These are phyloP conservation scores for Halisarca cf. caerulea DNA, from an alignment of 37 sponge, comb jelly and placozoan genomes.

Conservation along the genomic window DNA sequence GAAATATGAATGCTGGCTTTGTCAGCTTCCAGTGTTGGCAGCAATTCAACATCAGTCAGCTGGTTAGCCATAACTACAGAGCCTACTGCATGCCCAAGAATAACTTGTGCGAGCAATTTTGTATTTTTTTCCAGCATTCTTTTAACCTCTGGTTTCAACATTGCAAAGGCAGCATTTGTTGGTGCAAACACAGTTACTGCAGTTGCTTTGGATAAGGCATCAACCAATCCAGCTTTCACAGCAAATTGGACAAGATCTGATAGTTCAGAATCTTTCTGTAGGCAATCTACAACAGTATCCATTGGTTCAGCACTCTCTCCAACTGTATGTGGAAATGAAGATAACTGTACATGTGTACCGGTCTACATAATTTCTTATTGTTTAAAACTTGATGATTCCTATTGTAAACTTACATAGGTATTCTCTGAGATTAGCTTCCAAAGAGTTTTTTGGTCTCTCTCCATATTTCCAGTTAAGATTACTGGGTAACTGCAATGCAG, in stretches of 20 bases:
- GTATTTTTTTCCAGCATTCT: not conserved
- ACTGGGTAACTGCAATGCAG: too few relatives aligned
- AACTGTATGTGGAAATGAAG: too few relatives aligned
- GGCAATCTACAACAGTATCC: too few relatives aligned
- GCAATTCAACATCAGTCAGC: not conserved
- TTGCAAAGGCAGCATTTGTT: not conserved
- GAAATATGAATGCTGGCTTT: not conserved
- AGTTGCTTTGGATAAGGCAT: not conserved
- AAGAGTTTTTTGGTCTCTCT: too few relatives aligned
- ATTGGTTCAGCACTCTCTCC: too few relatives aligned
- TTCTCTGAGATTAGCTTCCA: too few relatives aligned
- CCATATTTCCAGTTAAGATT: too few relatives aligned
- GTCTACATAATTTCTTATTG: too few relatives aligned
- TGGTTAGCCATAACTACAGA: not conserved
- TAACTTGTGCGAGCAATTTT: not conserved
- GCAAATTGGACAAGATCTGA: not conserved
- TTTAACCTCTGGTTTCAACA: not conserved
- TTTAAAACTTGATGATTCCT: too few relatives aligned
- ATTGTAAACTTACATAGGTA: too few relatives aligned
- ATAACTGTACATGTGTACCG: too few relatives aligned
- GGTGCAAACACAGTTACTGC: not conserved
- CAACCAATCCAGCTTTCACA: not conserved
- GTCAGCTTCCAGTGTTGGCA: not conserved
- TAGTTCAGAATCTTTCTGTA: not conserved
- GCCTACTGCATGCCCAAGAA: not conserved